A percentile compares a stretch with the other conserved stretches of the same genome.
phyloP scores from a whole-genome alignment of 2,113 vertebrate genomes.

The Triplophysa dalaica region DNA sequence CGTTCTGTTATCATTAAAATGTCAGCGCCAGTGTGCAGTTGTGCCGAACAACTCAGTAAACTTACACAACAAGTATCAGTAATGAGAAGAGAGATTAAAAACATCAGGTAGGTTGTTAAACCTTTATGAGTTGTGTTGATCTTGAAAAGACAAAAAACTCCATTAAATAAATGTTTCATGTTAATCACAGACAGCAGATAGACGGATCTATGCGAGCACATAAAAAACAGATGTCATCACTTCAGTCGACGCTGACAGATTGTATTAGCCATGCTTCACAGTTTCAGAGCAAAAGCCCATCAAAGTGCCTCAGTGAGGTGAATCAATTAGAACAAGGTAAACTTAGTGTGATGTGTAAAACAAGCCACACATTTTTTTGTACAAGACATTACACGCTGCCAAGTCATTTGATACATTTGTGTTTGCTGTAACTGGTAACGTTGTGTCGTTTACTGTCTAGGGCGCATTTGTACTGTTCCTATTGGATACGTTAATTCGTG shows the following conservation, averaged over 20 bases:
- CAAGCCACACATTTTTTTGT: not conserved
- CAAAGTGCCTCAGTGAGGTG: conserved; percentile 59
- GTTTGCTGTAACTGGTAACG: not conserved
- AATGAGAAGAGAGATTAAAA: conserved; percentile 77
- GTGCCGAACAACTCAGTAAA: conserved; percentile 54
- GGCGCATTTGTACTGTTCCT: conserved; percentile 79
- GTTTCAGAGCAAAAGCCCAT: conserved; percentile 77
- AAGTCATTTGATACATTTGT: not conserved
- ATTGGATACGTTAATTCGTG: conserved; percentile 85
- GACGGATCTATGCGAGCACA: conserved; percentile 66
- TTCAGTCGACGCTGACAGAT: conserved; percentile 64
- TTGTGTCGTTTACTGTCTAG: conserved; percentile 57
- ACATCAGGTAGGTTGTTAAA: conserved; percentile 69
- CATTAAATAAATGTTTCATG: not conserved
- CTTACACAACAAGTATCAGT: conserved; percentile 73
- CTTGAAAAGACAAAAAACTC: not conserved
- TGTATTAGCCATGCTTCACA: conserved; percentile 11
- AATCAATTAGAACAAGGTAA: conserved; percentile 65
- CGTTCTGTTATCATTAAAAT: conserved; percentile 48
- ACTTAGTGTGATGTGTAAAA: not conserved
- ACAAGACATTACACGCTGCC: too few relatives aligned
- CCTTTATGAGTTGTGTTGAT: not conserved
- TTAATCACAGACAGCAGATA: conserved; percentile 68
- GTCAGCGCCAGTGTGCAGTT: conserved; percentile 57
- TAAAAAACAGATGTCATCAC: conserved; percentile 68